These are phyloP conservation scores for Drosophila austrosaltans DNA, from an alignment of 2,888 invertebrate genomes.

Conservation along the genomic window DNA sequence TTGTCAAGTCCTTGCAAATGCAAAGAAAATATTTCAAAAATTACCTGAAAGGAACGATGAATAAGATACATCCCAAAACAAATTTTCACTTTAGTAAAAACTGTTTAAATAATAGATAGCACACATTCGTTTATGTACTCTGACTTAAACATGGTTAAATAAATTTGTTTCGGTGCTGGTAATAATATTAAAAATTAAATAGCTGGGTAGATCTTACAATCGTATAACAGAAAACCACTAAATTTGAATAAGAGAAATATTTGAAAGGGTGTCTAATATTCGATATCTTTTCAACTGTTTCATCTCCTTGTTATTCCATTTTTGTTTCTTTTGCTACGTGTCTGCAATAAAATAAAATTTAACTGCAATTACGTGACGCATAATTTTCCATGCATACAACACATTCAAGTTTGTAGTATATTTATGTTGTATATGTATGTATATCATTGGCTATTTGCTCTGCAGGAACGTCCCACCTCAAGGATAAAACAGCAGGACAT, in stretches of 20 bases:
- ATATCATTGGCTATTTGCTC: neutral
- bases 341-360: constrained; percentile 68
- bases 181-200: too few relatives aligned
- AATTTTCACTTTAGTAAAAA: too few relatives aligned
- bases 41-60: too few relatives aligned
- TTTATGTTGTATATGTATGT: constrained; percentile 10
- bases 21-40: too few relatives aligned
- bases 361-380: constrained; percentile 73
- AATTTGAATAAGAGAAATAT: too few relatives aligned
- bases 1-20: neutral
- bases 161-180: too few relatives aligned
- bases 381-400: constrained; percentile 20
- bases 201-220: neutral
- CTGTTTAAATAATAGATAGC: too few relatives aligned
- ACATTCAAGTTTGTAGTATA: constrained; percentile 14
- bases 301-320: constrained; percentile 18
- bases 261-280: constrained; percentile 1
- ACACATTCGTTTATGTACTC: too few relatives aligned
- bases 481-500: constrained; percentile 42
- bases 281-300: neutral
- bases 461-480: constrained; percentile 27
- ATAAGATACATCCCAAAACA: too few relatives aligned
- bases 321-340: constrained; percentile 55
- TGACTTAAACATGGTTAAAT: too few relatives aligned
- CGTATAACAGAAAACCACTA: neutral